Percentiles rank a stretch among this genome's conserved stretches.
These are phyloP conservation scores for Ginglymostoma cirratum DNA, from an alignment of 2,113 vertebrate genomes.

Conservation along the genomic window DNA sequence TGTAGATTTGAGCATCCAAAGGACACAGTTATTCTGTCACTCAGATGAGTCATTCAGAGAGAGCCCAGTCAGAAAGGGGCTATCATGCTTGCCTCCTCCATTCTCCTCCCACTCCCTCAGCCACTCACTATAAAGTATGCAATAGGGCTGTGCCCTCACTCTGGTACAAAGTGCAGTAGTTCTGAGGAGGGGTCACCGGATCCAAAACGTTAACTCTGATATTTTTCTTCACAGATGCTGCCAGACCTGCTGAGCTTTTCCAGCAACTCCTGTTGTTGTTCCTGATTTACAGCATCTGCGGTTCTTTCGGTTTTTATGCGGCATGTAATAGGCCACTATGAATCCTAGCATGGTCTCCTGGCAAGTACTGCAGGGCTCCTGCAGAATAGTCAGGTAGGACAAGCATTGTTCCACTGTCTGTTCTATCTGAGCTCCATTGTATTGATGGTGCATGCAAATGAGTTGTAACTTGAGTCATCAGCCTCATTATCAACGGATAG, in stretches of 20 bases:
- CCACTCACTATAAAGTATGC: background rate
- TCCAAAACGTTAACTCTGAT: no score
- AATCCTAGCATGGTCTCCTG: background rate
- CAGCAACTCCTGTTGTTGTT: no score
- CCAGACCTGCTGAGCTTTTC: no score
- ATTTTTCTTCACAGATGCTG: no score
- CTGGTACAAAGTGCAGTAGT: background rate
- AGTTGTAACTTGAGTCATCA: background rate
- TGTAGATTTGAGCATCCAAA: background rate
- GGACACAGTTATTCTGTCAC: background rate
- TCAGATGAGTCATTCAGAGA: background rate
- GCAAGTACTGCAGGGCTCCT: background rate
- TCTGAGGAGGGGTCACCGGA: no score
- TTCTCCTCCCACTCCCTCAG: background rate
- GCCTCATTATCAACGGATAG: background rate
- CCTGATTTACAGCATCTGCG: no score
- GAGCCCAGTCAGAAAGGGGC: background rate
- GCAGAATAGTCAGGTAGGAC: background rate
- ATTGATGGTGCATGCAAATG: background rate
- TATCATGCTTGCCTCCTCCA: background rate
- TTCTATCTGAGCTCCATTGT: background rate
- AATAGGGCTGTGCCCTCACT: background rate
- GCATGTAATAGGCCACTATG: background rate
- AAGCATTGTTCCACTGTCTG: background rate
- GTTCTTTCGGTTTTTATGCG: background rate